Percentiles rank a stretch among this genome's conserved stretches.
phyloP scores from a whole-genome alignment of 2,797 vertebrate species.

The Manis javanica region DNA sequence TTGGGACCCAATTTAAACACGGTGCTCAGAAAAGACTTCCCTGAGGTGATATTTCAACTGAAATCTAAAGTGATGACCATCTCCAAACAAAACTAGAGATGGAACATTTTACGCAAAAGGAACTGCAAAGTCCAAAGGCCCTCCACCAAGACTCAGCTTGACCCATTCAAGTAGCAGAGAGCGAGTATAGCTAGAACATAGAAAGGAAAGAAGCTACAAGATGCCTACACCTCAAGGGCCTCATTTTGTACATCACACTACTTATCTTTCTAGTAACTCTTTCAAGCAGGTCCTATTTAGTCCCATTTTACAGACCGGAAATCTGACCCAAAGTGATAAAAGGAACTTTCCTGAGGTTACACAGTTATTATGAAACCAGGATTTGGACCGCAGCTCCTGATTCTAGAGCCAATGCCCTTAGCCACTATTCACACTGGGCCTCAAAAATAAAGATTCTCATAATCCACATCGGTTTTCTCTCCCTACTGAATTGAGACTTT shows the following conservation, averaged over 20 bases:
- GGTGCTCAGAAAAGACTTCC: background rate
- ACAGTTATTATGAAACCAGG: background rate
- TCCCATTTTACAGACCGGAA: background rate
- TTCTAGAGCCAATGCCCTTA: background rate
- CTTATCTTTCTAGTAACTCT: background rate
- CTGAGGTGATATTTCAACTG: background rate
- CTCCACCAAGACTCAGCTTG: background rate
- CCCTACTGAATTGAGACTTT: background rate
- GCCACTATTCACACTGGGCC: background rate
- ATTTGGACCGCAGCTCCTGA: background rate
- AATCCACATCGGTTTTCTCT: background rate
- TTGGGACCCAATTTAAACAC: background rate
- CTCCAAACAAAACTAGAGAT: background rate
- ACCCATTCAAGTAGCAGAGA: background rate
- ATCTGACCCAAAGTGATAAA: background rate
- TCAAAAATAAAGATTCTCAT: background rate
- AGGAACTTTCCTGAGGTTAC: background rate
- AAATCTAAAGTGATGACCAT: background rate
- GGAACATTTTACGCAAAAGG: conserved; percentile 1
- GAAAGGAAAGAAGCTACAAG: background rate
- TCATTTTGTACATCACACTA: background rate
- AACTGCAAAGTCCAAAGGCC: background rate
- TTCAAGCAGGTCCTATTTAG: background rate
- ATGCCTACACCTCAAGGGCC: background rate
- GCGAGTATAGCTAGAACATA: background rate